These are phyloP conservation scores for Cyanocitta stelleri DNA, from an alignment of 2,113 vertebrate genomes.

Conservation along the genomic window DNA sequence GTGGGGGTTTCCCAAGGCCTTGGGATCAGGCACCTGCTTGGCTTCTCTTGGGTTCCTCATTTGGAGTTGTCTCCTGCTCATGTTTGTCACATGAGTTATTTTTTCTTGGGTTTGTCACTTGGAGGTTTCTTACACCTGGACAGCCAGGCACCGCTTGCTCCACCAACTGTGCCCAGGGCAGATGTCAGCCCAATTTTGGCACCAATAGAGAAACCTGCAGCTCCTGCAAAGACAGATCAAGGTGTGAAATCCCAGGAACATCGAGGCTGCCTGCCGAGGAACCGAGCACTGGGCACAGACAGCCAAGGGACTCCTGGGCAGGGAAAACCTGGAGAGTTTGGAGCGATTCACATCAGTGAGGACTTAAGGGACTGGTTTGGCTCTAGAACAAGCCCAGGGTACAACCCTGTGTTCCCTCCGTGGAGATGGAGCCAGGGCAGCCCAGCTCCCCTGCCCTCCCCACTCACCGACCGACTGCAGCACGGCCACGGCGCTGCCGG, in stretches of 20 bases:
- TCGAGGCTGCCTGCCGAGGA: not conserved
- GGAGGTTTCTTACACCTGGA: too few species aligned
- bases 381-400: accelerated
- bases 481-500: not conserved
- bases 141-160: accelerated
- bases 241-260: not conserved
- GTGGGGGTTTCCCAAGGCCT: not conserved
- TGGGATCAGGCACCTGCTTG: not conserved
- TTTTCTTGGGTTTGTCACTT: accelerated
- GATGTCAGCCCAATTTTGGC: not conserved
- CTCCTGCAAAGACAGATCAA: not conserved
- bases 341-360: accelerated
- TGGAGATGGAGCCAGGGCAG: accelerated
- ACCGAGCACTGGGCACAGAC: accelerated
- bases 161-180: accelerated
- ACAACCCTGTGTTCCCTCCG: accelerated
- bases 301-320: not conserved
- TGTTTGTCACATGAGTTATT: accelerated
- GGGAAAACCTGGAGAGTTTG: not conserved
- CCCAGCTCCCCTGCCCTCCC: not conserved
- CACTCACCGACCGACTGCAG: not conserved
- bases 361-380: not conserved
- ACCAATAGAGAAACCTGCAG: not conserved
- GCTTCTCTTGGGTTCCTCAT: accelerated
- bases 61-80: accelerated